phyloP scores from a whole-genome alignment of 2,113 vertebrate species.

The Columbina picui region DNA sequence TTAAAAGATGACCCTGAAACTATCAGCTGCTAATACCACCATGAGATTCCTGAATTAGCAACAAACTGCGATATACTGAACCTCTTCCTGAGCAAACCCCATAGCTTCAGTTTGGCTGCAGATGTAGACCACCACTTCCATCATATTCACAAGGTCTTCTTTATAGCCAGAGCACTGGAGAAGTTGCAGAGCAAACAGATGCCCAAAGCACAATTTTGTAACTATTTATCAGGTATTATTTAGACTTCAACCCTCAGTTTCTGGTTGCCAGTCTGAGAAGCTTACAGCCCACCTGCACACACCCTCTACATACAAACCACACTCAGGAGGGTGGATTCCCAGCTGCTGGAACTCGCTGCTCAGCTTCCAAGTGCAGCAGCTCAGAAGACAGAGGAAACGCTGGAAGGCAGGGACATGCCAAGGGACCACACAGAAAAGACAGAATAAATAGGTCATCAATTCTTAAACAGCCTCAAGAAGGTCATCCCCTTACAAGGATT shows the following conservation, averaged over 20 bases:
- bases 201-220: not conserved
- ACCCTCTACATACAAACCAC: not conserved
- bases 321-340: not conserved
- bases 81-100: not conserved
- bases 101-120: not conserved
- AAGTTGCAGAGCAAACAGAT: not conserved
- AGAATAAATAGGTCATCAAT: not conserved
- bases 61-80: not conserved
- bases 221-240: not conserved
- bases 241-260: not conserved
- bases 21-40: not conserved
- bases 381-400: not conserved
- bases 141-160: not conserved
- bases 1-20: not conserved
- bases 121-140: not conserved
- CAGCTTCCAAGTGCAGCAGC: accelerated
- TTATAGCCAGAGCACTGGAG: not conserved
- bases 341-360: not conserved
- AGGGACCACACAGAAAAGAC: not conserved
- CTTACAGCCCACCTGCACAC: not conserved
- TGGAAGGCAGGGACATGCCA: not conserved
- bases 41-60: not conserved
- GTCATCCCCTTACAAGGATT: not conserved
- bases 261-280: not conserved
- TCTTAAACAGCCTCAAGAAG: not conserved